A percentile compares a stretch with the other conserved stretches of the same genome.
Evolutionary conservation across 2,113 vertebrate species (phyloP).

Genomic region (Ptyas mucosa): DNA sequence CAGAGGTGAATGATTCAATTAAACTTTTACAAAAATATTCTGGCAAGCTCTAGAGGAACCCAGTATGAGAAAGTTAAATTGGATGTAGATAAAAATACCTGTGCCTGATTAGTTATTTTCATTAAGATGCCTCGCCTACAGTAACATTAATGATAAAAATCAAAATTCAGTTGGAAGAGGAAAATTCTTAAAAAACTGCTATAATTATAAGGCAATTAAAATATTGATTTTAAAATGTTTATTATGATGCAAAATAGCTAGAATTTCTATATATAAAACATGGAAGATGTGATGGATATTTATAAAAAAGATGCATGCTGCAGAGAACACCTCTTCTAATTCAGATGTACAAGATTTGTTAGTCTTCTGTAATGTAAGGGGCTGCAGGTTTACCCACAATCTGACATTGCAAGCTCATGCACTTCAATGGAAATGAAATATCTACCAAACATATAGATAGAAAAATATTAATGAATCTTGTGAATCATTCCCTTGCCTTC

Average conservation of each 20-base stretch:
- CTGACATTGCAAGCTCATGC: neutral
- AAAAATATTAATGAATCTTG: neutral
- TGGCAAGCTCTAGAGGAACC: neutral
- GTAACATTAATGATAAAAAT: neutral
- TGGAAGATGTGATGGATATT: neutral
- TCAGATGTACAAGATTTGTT: neutral
- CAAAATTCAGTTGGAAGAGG: neutral
- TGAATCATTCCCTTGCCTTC: neutral
- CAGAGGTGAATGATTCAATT: constrained; percentile 12
- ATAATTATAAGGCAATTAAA: neutral
- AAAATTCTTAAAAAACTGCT: neutral
- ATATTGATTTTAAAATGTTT: neutral
- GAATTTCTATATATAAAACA: neutral
- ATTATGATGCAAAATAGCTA: neutral
- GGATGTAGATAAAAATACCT: constrained; percentile 30
- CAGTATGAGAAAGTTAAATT: constrained; percentile 16
- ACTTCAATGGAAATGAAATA: neutral
- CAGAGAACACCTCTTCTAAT: neutral
- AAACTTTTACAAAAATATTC: constrained; percentile 37
- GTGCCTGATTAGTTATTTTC: neutral
- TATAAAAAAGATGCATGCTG: neutral
- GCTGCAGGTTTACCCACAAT: neutral
- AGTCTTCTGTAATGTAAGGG: neutral
- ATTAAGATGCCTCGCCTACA: neutral
- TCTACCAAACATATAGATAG: neutral